Base-by-base conservation (phyloP, 1,140 invertebrate genomes). In the Cephus cinctus region DNA sequence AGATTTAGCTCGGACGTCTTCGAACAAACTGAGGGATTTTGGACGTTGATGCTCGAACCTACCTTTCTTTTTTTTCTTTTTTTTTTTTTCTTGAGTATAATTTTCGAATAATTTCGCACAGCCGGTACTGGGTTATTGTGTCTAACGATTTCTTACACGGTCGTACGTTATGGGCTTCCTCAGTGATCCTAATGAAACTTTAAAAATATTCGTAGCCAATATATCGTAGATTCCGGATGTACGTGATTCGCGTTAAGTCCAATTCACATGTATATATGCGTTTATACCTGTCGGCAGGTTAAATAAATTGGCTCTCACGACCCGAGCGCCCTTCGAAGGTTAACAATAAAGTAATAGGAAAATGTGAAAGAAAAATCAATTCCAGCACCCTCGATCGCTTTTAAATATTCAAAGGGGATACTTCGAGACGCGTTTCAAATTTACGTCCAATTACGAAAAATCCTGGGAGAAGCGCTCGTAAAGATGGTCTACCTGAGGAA, bases 1-100 rank as follows among this genome's bases (percentile, higher is more conserved):
- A 67, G 63, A 66, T 66, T 69, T 67, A 64, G 54, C 54, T 56
- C 41, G 42, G 44, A 23, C 53, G 42, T 52, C 57, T 43, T 45
- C 43, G 49, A 47, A 53, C 45, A 41, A 34, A 38, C 39, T 41
- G 21, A 47, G 52, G 52, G 58, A 57, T 61, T 53, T 43, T 57
- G 47, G 61, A 63, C 63, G 32, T 62, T 64, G 57, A 63, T 44
- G 50, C 43, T 40, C 45, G 36, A 35, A 39, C 48, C 22, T 36
- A 21, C 47, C 50, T 53, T 43, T 53, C 42, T 52, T 41, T 50
- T 32, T 43, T 44, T 38, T 22, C 12, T 20, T 4, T 42, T 12
- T 9, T 19, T 27, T 5, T 27, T 42, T 22, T 16, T 22, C 6
- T 12, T 23, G 6, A 23, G 15, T 23, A 43, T 53, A 53, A 59